Base-by-base conservation (phyloP, 2,797 vertebrate genomes). In the Oryzias sinensis region DNA sequence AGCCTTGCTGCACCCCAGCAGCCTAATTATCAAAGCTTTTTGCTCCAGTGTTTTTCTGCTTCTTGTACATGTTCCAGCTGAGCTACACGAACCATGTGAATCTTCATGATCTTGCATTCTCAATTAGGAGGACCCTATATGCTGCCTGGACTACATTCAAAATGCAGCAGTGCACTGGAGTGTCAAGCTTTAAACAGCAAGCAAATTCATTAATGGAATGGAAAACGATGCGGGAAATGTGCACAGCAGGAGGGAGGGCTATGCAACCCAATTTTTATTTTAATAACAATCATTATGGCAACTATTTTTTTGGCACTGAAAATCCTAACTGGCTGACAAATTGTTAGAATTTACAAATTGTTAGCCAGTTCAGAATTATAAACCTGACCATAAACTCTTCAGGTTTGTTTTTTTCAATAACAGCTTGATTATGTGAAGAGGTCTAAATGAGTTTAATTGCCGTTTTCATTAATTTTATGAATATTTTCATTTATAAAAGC, bases 401-500 rank as follows among this genome's bases (percentile, higher is more conserved):
- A 70, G 43, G 54, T 69, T 22, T 2, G 20, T 22, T 22, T 54
- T 14, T 76, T 75, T 68, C 59, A 74, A 59, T 55, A 53, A 54
- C 9, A 64, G 37, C 37, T 59, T 56, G 68, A 60, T 67, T 63
- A 43, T 61, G 20, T 24, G 29, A 60, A 67, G 58, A 55, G 40
- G 29, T 45, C 14, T 33, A 70, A 65, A 73, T 65, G 40, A 67
- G 46, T 57, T 44, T 57, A 73, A 70, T 70, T 67, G 45, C 37
- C 1, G 0, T 33, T 22, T 59, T 50, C 24, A 67, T 75, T 56
- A 59, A 69, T 65, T 55, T 33, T 14, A 55, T 74, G 47, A 53
- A 59, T 63, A 24, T 64, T 4, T 70, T 65, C 73, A 62, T 77
- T 27, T 14, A 75, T 70, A 64, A 77, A 55, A 18, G 2, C 41